Evolutionary conservation across 2,888 invertebrate species (phyloP), one percentile per base, ranked within the genome.

Genomic region (Acanthococcus lagerstroemiae): DNA sequence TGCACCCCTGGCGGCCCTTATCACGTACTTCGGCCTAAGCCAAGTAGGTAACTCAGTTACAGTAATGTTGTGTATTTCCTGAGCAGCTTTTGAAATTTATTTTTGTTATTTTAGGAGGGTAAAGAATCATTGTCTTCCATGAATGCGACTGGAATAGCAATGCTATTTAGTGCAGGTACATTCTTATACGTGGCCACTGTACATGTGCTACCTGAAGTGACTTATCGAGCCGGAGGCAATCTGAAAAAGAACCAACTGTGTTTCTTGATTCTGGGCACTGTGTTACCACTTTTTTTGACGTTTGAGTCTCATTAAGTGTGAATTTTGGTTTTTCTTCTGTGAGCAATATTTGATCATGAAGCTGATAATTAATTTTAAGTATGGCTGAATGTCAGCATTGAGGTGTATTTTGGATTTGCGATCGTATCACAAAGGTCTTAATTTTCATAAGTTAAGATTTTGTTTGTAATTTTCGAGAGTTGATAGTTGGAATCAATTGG

Each of bases 111-210:
- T 25, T 85, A 95, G 80, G 90, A 92, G 75, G 90, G 91, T 72
- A 93, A 95, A 74, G 94, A 94, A 76, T 88, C 88, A 0, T 77
- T 95, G 3, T 88, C 88, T 71, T 88, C 88, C 7, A 83, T 92
- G 55, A 94, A 95, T 74, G 94, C 92, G 1, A 97, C 97, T 25
- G 97, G 92, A 77, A 85, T 97, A 67, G 95, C 97, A 0, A 95
- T 99, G 95, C 78, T 99, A 37, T 99, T 99, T 78, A 96, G 96
- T 50, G 99, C 96, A 0, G 99, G 99, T 0, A 99, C 99, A 15
- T 99, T 99, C 78, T 81, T 99, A 0, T 99, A 97, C 76, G 99
- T 99, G 2, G 95, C 99, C 0, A 97, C 97, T 0, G 96, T 99
- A 0, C 99, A 99, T 76, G 96, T 99, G 0, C 76, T 99, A 56